phyloP scores from a whole-genome alignment of 2,113 vertebrate genomes.

The Phyllostomus discolor region DNA sequence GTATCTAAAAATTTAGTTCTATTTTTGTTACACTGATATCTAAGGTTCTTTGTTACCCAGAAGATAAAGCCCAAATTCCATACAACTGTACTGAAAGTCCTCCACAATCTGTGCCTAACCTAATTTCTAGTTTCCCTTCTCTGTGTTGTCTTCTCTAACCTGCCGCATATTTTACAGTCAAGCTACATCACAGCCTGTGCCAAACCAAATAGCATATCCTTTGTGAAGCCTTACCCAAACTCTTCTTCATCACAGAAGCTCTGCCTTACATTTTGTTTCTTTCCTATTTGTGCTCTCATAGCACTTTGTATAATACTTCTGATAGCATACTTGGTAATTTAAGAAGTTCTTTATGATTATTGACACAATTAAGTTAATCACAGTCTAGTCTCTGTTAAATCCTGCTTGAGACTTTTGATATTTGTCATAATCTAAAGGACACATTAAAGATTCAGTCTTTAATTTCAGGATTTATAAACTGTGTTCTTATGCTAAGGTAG shows the following conservation, averaged over 20 bases:
- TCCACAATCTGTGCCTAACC: background rate
- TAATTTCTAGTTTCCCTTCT: background rate
- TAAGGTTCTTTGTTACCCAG: background rate
- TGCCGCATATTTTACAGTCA: background rate
- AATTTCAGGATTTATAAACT: background rate
- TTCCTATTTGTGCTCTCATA: background rate
- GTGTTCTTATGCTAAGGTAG: background rate
- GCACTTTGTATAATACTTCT: background rate
- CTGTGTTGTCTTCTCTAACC: background rate
- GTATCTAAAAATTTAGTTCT: background rate
- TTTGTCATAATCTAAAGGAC: background rate
- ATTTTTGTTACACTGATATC: background rate
- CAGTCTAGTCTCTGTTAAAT: background rate
- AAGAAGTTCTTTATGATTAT: background rate
- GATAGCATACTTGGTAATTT: background rate
- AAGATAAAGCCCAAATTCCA: background rate
- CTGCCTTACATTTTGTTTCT: background rate
- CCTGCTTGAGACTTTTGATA: background rate
- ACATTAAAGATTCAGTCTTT: background rate
- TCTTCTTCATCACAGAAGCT: background rate
- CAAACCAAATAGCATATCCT: background rate
- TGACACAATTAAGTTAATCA: background rate
- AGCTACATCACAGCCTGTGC: background rate
- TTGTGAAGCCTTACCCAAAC: background rate
- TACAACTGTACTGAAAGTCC: background rate